Conservation (phyloP, 2,113 vertebrate genomes). For the Poecilia latipinna region DNA sequence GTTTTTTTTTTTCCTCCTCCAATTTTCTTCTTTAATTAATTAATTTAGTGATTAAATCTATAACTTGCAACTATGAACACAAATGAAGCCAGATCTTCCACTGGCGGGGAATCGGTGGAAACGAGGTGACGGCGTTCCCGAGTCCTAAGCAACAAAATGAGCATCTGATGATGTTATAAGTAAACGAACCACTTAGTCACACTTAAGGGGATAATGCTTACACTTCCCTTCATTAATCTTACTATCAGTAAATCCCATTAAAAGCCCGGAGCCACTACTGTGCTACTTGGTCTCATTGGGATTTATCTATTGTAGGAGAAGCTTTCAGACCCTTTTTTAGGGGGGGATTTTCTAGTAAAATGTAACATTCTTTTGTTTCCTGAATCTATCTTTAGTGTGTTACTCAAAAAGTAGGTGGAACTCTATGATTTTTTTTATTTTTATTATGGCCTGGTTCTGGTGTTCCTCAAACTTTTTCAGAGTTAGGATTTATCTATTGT, state of each 20-base stretch:
- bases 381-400: not conserved
- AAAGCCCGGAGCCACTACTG: not conserved
- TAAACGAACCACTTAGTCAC: slow-evolving; percentile 2
- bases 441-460: too few relatives aligned
- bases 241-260: slow-evolving; percentile 11
- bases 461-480: too few relatives aligned
- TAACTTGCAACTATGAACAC: not conserved
- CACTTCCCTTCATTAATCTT: slow-evolving; percentile 3
- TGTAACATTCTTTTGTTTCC: not conserved
- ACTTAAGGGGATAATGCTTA: not conserved
- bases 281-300: not conserved
- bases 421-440: not conserved
- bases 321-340: not conserved
- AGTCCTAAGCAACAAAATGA: not conserved
- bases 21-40: not conserved
- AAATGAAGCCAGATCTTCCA: not conserved
- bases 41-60: not conserved
- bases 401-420: not conserved
- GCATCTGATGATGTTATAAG: not conserved
- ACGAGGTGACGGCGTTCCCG: not conserved
- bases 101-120: too few relatives aligned
- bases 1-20: too few relatives aligned
- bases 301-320: not conserved
- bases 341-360: not conserved
- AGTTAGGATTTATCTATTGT: too few relatives aligned